Evolutionary conservation across 2,797 vertebrate species (phyloP).

Genomic region (Sphaeramia orbicularis): DNA sequence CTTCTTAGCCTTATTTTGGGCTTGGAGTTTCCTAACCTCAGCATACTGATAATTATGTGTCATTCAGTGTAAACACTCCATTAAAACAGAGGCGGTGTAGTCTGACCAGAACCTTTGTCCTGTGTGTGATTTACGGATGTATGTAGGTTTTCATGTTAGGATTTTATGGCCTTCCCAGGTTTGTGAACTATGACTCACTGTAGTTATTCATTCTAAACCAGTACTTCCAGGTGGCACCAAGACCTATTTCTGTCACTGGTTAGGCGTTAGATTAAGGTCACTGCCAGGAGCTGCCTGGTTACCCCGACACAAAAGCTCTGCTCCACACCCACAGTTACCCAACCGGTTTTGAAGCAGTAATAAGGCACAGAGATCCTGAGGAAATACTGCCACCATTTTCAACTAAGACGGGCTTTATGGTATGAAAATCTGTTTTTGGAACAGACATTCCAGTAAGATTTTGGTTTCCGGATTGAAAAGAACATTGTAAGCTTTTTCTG

Average conservation of each 20-base stretch:
- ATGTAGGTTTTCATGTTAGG: background rate
- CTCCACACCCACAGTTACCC: constrained; percentile 36
- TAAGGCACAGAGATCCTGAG: constrained; percentile 28
- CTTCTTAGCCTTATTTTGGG: constrained; percentile 45
- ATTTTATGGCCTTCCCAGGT: constrained; percentile 11
- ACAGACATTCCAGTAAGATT: constrained; percentile 57
- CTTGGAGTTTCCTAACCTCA: constrained; percentile 40
- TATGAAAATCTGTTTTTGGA: constrained; percentile 56
- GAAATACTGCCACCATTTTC: constrained; percentile 31
- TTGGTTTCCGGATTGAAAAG: constrained; percentile 61
- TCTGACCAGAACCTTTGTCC: constrained; percentile 43
- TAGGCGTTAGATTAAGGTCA: constrained; percentile 37
- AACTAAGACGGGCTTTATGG: constrained; percentile 50
- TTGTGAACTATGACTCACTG: constrained; percentile 15
- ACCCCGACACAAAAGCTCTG: constrained; percentile 11
- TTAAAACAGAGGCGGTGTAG: constrained; percentile 63
- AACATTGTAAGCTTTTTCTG: constrained; percentile 48
- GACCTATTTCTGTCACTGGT: constrained; percentile 9
- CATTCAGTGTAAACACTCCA: constrained; percentile 55
- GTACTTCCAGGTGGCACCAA: constrained; percentile 16
- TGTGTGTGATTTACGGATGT: constrained; percentile 34
- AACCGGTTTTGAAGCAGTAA: constrained; percentile 59
- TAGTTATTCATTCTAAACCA: constrained; percentile 7
- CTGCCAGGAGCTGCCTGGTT: constrained; percentile 16
- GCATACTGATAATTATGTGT: constrained; percentile 46